A percentile compares a stretch with the other conserved stretches of the same genome.
Evolutionary conservation across 2,888 invertebrate genomes (phyloP).

Genomic region (Gymnocheta viridis): DNA sequence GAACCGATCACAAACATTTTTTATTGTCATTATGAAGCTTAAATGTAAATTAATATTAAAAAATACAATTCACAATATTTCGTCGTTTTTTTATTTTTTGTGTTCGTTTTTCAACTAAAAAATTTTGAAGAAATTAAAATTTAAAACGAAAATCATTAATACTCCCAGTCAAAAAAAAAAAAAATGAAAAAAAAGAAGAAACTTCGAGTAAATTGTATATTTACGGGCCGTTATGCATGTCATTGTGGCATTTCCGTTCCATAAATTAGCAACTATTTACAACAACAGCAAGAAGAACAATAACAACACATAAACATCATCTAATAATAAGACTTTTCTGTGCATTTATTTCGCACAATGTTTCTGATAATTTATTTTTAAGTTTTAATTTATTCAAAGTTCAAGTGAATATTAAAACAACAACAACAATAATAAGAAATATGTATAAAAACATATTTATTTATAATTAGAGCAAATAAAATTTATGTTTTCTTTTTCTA

Average conservation of each 20-base stretch:
- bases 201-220: conserved; percentile 44
- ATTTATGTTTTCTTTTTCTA: background rate
- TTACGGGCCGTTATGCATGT: conserved; percentile 65
- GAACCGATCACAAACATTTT: background rate
- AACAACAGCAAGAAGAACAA: conserved; percentile 23
- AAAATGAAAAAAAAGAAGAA: conserved; percentile 4
- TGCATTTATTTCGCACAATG: conserved; percentile 15
- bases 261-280: conserved; percentile 58
- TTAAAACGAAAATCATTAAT: conserved; percentile 28
- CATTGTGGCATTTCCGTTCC: conserved; percentile 70
- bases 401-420: conserved; percentile 60
- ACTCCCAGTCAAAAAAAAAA: conserved; percentile 1
- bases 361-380: conserved; percentile 30
- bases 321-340: conserved; percentile 2
- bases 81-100: background rate
- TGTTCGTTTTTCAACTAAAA: background rate
- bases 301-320: conserved; percentile 4
- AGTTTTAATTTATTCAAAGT: conserved; percentile 56
- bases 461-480: conserved; percentile 63
- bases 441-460: conserved; percentile 44
- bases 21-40: background rate
- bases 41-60: background rate
- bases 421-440: background rate
- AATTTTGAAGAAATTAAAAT: conserved; percentile 10
- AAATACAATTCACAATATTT: background rate